phyloP scores from a whole-genome alignment of 2,888 invertebrate species.

The Oasisia sp. region DNA sequence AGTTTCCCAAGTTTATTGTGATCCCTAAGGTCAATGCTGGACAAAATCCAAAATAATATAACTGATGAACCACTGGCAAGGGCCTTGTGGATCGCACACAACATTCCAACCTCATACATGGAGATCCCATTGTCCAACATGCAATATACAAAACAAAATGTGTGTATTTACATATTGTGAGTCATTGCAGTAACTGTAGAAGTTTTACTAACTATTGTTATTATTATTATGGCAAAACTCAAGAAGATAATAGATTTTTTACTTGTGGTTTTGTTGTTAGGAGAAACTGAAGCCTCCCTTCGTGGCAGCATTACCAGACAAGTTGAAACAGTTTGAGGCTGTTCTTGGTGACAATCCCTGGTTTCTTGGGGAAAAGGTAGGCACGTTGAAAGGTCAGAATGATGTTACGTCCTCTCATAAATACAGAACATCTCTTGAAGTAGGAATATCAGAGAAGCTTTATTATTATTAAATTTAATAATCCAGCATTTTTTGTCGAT shows the following conservation, averaged over 20 bases:
- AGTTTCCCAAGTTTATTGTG: too few species aligned
- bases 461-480: background rate
- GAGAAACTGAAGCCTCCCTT: background rate
- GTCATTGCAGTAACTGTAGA: background rate
- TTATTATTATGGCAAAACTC: too few species aligned
- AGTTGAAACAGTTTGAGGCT: background rate
- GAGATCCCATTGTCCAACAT: background rate
- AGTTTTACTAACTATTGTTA: background rate
- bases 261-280: constrained; percentile 5
- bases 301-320: background rate
- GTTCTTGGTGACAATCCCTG: background rate
- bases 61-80: too few species aligned
- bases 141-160: background rate
- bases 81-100: too few species aligned
- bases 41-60: too few species aligned
- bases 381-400: background rate
- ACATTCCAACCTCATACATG: background rate
- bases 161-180: background rate
- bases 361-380: background rate
- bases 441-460: background rate
- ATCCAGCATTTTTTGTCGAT: too few species aligned
- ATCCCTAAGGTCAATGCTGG: too few species aligned
- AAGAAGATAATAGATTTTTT: background rate
- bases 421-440: background rate
- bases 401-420: background rate